Percentiles rank a stretch among this genome's conserved stretches.
Evolutionary conservation across 2,797 vertebrate species (phyloP).

Genomic region (Glossophaga mutica): DNA sequence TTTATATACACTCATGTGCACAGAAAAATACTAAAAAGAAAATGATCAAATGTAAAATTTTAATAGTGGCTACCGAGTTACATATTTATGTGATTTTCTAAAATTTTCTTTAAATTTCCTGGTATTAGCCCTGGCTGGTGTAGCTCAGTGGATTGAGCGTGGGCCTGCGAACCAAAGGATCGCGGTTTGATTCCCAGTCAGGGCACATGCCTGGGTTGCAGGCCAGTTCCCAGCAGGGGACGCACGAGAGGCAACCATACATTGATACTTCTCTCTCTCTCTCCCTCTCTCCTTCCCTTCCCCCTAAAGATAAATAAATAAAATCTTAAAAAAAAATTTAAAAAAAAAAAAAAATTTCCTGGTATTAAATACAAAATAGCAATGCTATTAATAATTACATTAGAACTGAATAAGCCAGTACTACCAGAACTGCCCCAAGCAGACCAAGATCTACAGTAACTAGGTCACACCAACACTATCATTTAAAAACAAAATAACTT

Average conservation of each 20-base stretch:
- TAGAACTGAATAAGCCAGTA: slow-evolving; percentile 11
- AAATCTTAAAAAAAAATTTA: too few relatives aligned
- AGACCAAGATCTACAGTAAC: background rate
- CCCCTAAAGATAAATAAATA: too few relatives aligned
- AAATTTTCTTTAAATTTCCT: slow-evolving; percentile 16
- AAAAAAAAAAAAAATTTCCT: too few relatives aligned
- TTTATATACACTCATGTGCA: background rate
- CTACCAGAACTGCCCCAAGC: background rate
- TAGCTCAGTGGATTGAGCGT: too few relatives aligned
- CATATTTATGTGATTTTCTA: background rate
- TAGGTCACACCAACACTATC: background rate
- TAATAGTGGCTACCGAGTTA: background rate
- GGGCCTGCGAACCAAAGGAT: too few relatives aligned
- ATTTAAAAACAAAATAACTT: slow-evolving; percentile 17
- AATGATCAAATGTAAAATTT: background rate
- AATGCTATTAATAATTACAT: background rate
- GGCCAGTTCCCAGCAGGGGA: too few relatives aligned
- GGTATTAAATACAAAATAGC: background rate
- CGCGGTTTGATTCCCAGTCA: too few relatives aligned
- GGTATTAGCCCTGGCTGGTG: too few relatives aligned
- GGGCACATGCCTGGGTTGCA: too few relatives aligned
- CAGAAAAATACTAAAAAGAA: background rate
- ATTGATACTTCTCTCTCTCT: too few relatives aligned
- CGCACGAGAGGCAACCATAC: too few relatives aligned
- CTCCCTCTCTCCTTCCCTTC: too few relatives aligned